Conservation (phyloP, 2,113 vertebrate species). For the Piprites chloris region DNA sequence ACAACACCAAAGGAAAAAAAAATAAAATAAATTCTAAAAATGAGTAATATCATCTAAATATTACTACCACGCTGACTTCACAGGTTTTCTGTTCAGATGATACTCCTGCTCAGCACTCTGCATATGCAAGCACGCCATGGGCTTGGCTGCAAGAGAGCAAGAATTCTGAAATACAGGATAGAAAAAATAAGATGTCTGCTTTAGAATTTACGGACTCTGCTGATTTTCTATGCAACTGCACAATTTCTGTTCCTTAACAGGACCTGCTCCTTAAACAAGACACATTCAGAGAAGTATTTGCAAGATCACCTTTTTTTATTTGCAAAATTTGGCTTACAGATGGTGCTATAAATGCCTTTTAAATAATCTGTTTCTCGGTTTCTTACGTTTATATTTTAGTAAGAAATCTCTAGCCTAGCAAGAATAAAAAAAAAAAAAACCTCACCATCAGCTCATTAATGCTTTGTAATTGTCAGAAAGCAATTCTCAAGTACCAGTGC, state of each 20-base stretch:
- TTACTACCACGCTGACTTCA: background rate
- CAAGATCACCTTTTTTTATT: no score
- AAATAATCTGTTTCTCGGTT: background rate
- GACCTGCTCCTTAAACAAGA: background rate
- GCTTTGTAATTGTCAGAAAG: background rate
- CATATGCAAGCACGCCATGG: background rate
- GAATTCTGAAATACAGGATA: background rate
- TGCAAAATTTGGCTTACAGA: background rate
- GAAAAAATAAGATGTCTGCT: background rate
- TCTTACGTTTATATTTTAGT: background rate
- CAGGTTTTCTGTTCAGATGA: background rate
- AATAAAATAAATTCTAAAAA: background rate
- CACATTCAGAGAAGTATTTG: background rate
- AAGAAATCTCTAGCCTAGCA: background rate
- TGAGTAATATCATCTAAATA: accelerated
- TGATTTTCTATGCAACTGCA: background rate
- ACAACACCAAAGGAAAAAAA: accelerated
- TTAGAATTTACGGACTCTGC: background rate
- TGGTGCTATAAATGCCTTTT: background rate
- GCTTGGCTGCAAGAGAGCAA: background rate
- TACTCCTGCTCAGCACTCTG: background rate
- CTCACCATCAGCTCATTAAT: background rate
- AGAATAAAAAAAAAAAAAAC: background rate
- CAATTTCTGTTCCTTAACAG: background rate
- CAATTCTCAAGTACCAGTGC: background rate